phyloP scores from a whole-genome alignment of 2,888 invertebrate genomes.

The Xestia rhomboidea region DNA sequence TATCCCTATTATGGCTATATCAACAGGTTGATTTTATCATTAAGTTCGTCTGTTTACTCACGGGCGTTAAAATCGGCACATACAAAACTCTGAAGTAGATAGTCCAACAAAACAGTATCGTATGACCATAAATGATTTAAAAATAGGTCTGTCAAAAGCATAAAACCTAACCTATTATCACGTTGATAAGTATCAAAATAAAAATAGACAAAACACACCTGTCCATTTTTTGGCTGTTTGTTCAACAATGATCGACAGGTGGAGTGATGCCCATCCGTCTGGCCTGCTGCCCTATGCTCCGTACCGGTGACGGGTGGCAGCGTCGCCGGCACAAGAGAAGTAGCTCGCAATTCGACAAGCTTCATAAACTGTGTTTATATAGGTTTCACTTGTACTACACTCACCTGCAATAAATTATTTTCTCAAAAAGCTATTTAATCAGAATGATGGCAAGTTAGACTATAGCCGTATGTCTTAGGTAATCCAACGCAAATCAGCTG shows the following conservation, averaged over 20 bases:
- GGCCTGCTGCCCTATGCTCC: conserved; percentile 53
- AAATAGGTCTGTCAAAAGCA: not conserved
- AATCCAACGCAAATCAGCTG: not conserved
- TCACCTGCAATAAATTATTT: conserved; percentile 8
- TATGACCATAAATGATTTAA: not conserved
- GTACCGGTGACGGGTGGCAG: conserved; percentile 56
- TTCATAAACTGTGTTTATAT: conserved; percentile 29
- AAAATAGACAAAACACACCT: conserved; percentile 18
- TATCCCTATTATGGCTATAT: not conserved
- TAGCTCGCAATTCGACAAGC: conserved; percentile 31
- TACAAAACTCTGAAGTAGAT: not conserved
- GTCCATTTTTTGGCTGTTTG: conserved; percentile 47
- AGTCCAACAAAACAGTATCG: conserved; percentile 1
- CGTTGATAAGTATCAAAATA: not conserved
- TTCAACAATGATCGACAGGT: conserved; percentile 54
- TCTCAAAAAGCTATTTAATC: conserved; percentile 1
- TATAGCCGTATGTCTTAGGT: not conserved
- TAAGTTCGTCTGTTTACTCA: not conserved
- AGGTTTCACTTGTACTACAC: conserved; percentile 28
- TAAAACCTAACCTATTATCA: not conserved
- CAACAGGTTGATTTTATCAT: not conserved
- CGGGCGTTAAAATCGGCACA: not conserved
- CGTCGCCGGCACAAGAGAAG: conserved; percentile 59
- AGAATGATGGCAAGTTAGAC: conserved; percentile 12
- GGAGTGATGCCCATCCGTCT: conserved; percentile 49